A percentile compares a stretch with the other conserved stretches of the same genome.
Conservation (phyloP, 2,888 invertebrate species). For the Neelides folsomi region DNA sequence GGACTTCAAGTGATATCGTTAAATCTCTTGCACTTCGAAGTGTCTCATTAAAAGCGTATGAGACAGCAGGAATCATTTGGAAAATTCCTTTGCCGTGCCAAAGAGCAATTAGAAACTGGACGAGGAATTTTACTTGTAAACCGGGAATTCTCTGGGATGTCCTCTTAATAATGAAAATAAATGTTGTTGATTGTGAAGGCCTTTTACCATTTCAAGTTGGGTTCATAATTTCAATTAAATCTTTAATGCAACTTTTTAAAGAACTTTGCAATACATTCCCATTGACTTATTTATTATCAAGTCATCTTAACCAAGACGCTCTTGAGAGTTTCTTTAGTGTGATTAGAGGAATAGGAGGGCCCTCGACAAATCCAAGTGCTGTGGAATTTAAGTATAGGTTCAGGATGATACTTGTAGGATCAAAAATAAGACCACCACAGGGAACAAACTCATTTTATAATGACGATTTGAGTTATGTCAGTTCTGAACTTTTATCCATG, state of each 20-base stretch:
- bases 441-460: too few relatives aligned
- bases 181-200: not conserved
- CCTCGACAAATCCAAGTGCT: not conserved
- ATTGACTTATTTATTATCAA: conserved; percentile 1
- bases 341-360: conserved; percentile 4
- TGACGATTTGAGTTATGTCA: too few relatives aligned
- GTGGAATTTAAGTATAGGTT: conserved; percentile 7
- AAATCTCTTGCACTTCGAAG: conserved; percentile 9
- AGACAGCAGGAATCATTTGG: not conserved
- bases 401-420: conserved; percentile 7
- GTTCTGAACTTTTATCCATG: too few relatives aligned
- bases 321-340: conserved; percentile 8
- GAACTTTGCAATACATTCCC: not conserved
- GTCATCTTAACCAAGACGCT: conserved; percentile 7
- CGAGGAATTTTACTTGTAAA: conserved; percentile 6
- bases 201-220: conserved; percentile 10
- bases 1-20: conserved; percentile 9
- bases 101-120: conserved; percentile 14
- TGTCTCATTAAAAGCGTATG: conserved; percentile 13
- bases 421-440: not conserved
- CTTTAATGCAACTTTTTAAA: not conserved
- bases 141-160: conserved; percentile 16
- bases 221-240: conserved; percentile 7
- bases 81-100: conserved; percentile 13
- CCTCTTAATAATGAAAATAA: conserved; percentile 6